These are phyloP conservation scores for Pseudococcus longispinus DNA, from an alignment of 2,888 invertebrate species.

Conservation along the genomic window DNA sequence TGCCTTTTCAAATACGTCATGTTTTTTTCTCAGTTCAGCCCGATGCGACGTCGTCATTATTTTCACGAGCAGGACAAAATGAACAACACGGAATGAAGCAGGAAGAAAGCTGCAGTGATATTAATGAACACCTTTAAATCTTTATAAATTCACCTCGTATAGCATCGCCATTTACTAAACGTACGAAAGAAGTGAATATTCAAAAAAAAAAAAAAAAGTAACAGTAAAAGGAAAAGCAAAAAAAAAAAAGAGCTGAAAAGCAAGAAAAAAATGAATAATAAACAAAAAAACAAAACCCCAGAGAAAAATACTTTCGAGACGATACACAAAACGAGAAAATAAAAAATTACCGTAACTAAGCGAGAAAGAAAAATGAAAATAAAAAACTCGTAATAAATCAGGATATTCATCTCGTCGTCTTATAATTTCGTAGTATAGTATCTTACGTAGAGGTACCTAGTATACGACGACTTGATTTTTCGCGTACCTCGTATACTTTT, in stretches of 20 bases:
- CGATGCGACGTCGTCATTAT: not conserved
- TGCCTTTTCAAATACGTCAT: not conserved
- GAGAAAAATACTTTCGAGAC: slow-evolving; percentile 24
- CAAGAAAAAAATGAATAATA: slow-evolving; percentile 18
- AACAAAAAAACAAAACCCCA: slow-evolving; percentile 28
- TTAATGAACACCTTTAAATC: slow-evolving; percentile 31
- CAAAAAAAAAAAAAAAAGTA: not conserved
- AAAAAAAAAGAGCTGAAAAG: no score
- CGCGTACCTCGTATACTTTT: not conserved
- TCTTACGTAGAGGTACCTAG: not conserved
- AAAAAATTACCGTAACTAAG: slow-evolving; percentile 34
- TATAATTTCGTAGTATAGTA: slow-evolving; percentile 3
- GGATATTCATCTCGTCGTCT: slow-evolving; percentile 13
- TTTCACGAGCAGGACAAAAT: not conserved
- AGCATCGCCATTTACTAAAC: not conserved
- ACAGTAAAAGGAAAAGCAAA: not conserved
- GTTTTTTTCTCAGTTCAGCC: not conserved
- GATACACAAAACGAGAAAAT: slow-evolving; percentile 19
- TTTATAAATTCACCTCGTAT: not conserved
- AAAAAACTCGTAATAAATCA: slow-evolving; percentile 34
- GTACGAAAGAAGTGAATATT: slow-evolving; percentile 11
- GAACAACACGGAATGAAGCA: not conserved
- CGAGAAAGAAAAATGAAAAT: slow-evolving; percentile 29
- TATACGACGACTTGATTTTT: not conserved
- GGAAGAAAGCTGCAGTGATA: not conserved